Conservation (phyloP, 2,888 invertebrate species). For the Notocelia uddmanniana region DNA sequence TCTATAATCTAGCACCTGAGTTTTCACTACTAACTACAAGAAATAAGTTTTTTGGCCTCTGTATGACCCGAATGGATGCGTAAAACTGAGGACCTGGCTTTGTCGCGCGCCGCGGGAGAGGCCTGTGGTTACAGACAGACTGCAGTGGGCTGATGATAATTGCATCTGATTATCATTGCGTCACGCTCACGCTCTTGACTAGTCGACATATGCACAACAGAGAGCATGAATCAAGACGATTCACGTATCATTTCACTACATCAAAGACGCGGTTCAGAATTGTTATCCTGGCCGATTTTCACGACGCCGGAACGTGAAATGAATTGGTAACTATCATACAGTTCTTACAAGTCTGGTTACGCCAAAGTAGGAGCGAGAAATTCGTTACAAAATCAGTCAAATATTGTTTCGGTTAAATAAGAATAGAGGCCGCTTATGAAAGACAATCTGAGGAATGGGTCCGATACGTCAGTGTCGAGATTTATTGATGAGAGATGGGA, state of each 20-base stretch:
- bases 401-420: background rate
- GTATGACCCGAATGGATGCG: too few species aligned
- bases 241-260: background rate
- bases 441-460: constrained; percentile 5
- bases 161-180: background rate
- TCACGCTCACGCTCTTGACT: too few species aligned
- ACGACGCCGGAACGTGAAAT: background rate
- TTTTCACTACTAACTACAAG: too few species aligned
- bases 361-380: background rate
- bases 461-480: background rate
- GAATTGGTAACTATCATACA: background rate
- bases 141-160: background rate
- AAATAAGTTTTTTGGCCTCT: too few species aligned
- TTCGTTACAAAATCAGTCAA: background rate
- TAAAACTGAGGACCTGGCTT: too few species aligned
- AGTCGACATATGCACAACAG: background rate
- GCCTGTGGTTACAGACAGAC: too few species aligned
- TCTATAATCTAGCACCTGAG: too few species aligned
- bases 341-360: background rate
- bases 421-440: background rate
- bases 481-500: constrained; percentile 2
- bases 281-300: background rate
- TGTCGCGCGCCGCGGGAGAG: too few species aligned
- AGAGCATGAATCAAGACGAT: background rate
- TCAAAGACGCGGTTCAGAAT: background rate